These are phyloP conservation scores for Pedetes capensis DNA, from an alignment of 2,113 vertebrate species.

Conservation along the genomic window DNA sequence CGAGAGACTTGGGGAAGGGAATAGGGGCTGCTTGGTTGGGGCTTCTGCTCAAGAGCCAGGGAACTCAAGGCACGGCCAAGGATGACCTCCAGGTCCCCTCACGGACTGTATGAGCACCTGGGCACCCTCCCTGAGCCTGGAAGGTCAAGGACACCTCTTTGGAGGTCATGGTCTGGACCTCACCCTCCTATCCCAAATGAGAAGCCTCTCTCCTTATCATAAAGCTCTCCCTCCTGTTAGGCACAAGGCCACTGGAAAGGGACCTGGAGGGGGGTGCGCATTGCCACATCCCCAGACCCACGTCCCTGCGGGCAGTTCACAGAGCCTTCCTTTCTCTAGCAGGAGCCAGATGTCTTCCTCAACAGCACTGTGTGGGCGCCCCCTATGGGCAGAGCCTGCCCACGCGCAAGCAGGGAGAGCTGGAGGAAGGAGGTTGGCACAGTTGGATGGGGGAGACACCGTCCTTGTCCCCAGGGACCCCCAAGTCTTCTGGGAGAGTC, in stretches of 20 bases:
- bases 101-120: background rate
- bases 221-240: background rate
- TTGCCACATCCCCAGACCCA: background rate
- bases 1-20: slow-evolving; percentile 64
- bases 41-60: slow-evolving; percentile 22
- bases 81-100: background rate
- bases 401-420: background rate
- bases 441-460: accelerated
- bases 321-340: accelerated
- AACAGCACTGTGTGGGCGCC: slow-evolving; percentile 65
- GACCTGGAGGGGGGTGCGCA: background rate
- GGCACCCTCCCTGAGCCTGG: background rate
- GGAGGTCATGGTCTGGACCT: background rate
- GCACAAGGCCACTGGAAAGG: background rate
- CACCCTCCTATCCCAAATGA: background rate
- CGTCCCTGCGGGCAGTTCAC: background rate
- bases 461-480: background rate
- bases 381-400: slow-evolving; percentile 64
- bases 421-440: background rate
- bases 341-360: accelerated
- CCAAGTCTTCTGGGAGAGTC: background rate
- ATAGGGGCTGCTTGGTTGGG: slow-evolving; percentile 45
- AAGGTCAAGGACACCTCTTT: background rate
- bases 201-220: background rate
- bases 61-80: background rate